Base-by-base conservation (phyloP, 2,113 vertebrate species). In the Anseranas semipalmata region DNA sequence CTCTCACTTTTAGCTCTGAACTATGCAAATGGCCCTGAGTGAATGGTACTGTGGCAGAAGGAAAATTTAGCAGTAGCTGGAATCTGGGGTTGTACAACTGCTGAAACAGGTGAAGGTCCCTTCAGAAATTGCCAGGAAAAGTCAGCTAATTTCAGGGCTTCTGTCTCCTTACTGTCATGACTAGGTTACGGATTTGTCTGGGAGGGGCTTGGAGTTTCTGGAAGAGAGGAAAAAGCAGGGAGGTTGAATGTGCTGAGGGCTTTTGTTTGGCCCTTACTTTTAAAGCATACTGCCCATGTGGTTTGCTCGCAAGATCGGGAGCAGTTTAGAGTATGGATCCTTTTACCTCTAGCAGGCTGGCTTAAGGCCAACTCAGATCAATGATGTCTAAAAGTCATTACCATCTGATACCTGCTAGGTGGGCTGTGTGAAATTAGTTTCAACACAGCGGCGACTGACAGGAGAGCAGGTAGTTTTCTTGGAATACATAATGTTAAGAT, bases 311-410 rank as follows among this genome's bases (percentile, higher is more conserved):
- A 67, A 62, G 62, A 66, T 25, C 2, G 1, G 48, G 70, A 86
- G 41, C 8, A 12, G 37, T 86, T 93, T 79, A 73, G 73, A 4
- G 12, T 63, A 70, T 55, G 66, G 85, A 95, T 93, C 66, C 45
- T 77, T 92, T 85, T 58, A 73, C 85, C 41, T 87, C 73, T 81
- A 85, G 81, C 46, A 83, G 79, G 2, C 20, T 95, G 94, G 87
- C 93, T 90, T 75, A 32, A 55, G 84, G 90, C 93, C 93, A 96
- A 1, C 53, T 87, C 66, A 70, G 93, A 95, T 96, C 95, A 95
- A 66, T 92, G 83, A 39, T 89, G 74, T 50, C 76, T 96, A 85
- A 35, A 96, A 96, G 85, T 93, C 90, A 85, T 90, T 96, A 62
- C 66, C 66, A 81, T 86, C 68, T 67, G 78, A 95, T 91, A 74